A percentile compares a stretch with the other conserved stretches of the same genome.
Evolutionary conservation across 2,888 invertebrate species (phyloP).

Genomic region (Caenorhabditis zanzibari): DNA sequence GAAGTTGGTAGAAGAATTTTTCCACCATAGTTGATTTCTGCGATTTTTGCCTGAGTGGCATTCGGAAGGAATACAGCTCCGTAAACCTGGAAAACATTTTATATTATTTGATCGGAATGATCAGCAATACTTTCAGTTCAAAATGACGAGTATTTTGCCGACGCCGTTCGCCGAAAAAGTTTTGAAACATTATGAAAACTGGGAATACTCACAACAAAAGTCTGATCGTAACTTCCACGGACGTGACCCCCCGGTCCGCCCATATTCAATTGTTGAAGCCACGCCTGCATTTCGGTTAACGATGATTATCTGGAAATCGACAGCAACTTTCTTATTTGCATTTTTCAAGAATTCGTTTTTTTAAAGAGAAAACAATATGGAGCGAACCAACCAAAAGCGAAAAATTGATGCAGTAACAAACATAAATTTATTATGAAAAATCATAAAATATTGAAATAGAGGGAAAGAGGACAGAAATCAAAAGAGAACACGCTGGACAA

Average conservation of each 20-base stretch:
- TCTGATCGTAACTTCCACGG: conserved; percentile 48
- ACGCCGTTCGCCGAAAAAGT: conserved; percentile 7
- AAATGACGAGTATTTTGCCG: conserved; percentile 16
- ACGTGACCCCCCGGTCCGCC: conserved; percentile 14
- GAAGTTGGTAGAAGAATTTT: conserved; percentile 82
- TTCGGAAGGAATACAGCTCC: conserved; percentile 77
- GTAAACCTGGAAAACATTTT: conserved; percentile 46
- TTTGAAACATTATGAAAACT: conserved; percentile 27
- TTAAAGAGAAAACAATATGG: neutral
- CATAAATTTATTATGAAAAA: conserved; percentile 48
- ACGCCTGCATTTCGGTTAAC: conserved; percentile 54
- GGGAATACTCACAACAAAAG: conserved; percentile 46
- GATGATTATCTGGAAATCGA: neutral
- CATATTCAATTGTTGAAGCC: conserved; percentile 41
- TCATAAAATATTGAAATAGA: neutral
- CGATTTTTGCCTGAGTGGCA: conserved; percentile 76
- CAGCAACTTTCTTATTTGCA: neutral
- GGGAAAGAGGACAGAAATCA: conserved; percentile 8
- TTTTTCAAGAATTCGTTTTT: neutral
- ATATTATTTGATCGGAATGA: neutral
- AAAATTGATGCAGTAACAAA: neutral
- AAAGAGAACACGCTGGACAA: conserved; percentile 24
- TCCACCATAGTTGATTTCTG: conserved; percentile 80
- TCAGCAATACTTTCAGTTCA: neutral
- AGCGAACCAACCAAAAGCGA: neutral